These are phyloP conservation scores for Acanthosepion pharaonis DNA, from an alignment of 2,888 invertebrate species.

Conservation along the genomic window DNA sequence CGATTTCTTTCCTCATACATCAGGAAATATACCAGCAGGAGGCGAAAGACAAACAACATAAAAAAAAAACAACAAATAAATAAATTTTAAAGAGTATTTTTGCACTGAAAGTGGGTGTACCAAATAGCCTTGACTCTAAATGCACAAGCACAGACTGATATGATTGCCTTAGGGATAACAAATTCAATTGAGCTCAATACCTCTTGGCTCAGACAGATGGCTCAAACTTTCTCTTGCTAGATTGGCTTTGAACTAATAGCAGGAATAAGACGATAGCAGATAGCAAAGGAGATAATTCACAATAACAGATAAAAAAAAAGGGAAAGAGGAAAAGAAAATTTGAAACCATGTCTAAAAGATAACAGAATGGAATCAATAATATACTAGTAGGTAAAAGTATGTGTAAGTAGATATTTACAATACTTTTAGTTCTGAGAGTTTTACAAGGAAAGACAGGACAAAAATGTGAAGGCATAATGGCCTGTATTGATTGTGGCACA, in stretches of 20 bases:
- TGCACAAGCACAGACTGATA: neutral
- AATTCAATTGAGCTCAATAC: neutral
- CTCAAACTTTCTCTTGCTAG: slow-evolving; percentile 8
- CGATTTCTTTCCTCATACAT: neutral
- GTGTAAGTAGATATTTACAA: neutral
- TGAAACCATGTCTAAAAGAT: neutral
- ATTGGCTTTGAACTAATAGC: slow-evolving; percentile 33
- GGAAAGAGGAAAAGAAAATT: neutral
- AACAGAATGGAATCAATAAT: neutral
- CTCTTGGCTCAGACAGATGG: slow-evolving; percentile 6
- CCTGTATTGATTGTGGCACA: neutral
- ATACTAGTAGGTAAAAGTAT: slow-evolving; percentile 21
- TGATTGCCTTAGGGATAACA: slow-evolving; percentile 22
- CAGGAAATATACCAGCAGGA: neutral
- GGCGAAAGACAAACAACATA: neutral
- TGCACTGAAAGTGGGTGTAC: neutral
- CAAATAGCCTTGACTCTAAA: neutral
- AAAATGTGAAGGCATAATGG: neutral
- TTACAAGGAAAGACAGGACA: neutral
- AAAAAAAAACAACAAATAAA: neutral
- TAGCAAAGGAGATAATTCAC: slow-evolving; percentile 8
- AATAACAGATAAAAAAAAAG: neutral
- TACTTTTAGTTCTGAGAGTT: neutral
- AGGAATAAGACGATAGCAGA: slow-evolving; percentile 1
- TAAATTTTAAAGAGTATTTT: neutral